phyloP scores from a whole-genome alignment of 2,113 vertebrate genomes.

The Ia io region DNA sequence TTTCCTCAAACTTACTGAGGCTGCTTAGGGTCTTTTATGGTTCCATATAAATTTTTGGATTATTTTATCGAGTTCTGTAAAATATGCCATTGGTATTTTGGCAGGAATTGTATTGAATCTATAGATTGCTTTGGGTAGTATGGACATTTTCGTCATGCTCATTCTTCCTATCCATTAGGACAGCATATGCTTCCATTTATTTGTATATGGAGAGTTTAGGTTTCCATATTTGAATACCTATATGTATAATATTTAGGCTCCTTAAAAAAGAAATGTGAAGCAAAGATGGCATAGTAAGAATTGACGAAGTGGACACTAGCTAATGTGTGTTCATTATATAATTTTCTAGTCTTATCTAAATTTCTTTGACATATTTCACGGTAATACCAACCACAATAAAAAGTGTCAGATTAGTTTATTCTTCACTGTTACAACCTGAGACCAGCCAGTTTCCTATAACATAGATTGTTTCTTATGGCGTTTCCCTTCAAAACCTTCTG shows the following conservation, averaged over 20 bases:
- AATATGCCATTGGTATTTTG: background rate
- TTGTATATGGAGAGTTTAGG: background rate
- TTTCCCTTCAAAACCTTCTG: background rate
- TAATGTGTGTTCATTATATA: background rate
- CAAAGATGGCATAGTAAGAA: background rate
- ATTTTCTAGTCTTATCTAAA: background rate
- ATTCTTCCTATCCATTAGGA: background rate
- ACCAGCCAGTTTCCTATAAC: background rate
- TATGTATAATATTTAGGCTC: background rate
- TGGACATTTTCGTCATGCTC: background rate
- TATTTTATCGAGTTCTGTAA: background rate
- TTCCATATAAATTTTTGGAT: background rate
- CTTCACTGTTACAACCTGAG: background rate
- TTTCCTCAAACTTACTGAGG: background rate
- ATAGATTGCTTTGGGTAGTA: background rate
- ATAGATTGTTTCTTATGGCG: background rate
- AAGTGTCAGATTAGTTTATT: background rate
- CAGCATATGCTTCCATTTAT: background rate
- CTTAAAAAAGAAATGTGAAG: background rate
- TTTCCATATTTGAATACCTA: background rate
- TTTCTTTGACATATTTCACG: background rate
- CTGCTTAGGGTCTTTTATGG: background rate
- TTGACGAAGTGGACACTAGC: background rate
- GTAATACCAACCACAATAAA: background rate
- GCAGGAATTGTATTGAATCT: background rate